Evolutionary conservation across 2,113 vertebrate genomes (phyloP), one percentile per base, ranked within the genome.

Genomic region (Microcebus ravelobensis): DNA sequence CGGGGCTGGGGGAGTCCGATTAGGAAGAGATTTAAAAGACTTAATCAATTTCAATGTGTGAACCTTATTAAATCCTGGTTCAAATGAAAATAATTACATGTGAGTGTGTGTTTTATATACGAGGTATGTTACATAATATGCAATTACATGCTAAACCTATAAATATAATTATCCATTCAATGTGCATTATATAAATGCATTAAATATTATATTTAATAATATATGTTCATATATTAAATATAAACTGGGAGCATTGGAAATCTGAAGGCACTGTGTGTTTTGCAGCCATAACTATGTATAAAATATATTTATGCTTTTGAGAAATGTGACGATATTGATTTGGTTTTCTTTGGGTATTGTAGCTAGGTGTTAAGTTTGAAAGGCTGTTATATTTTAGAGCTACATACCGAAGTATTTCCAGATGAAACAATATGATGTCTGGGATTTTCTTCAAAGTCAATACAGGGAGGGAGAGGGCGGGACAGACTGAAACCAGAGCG

Each of bases 1-100:
- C 1, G 0, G 18, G 67, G 34, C 23, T 25, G 25, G 0, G 20
- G 23, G 21, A 36, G 6, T 42, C 68, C 4, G 0, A 3, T n/a
- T 12, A 8, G 45, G 45, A 25, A 21, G 59, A 12, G 80, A 20
- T 31, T 23, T 27, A 15, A 45, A 68, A 34, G 87, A 9, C 61
- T 6, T 12, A 55, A 27, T 45, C 39, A 5, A 9, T 48, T 74
- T 67, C 76, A 13, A 2, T 1, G 17, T 2, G 23, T 1, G 39
- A 61, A 12, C 48, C 81, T 55, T 39, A 23, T 31, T 11, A 59
- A 57, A 68, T 10, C 45, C 39, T 15, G 14, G 29, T 76, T 81
- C 59, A 3, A 39, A 27, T 10, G 42, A 88, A 82, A 34, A 50
- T 18, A 21, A 55, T 23, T 8, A 55, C 55, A 8, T 0, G 13